Evolutionary conservation across 2,797 vertebrate genomes (phyloP).

Genomic region (Eulemur rubriventer): DNA sequence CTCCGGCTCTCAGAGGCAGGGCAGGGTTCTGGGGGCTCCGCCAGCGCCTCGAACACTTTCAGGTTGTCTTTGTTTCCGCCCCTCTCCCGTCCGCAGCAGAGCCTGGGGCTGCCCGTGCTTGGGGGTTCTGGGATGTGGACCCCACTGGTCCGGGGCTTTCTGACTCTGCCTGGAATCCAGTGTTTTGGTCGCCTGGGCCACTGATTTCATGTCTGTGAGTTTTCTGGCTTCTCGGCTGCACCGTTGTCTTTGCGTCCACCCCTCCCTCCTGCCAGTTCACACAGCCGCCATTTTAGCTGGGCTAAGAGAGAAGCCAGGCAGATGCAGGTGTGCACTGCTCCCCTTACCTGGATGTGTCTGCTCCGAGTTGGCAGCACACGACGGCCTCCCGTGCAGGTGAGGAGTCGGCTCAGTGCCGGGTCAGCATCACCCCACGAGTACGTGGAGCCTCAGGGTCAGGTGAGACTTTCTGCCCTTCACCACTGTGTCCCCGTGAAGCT

Average conservation of each 20-base stretch:
- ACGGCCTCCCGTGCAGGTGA: not conserved
- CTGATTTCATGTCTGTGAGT: not conserved
- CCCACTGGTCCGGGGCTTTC: not conserved
- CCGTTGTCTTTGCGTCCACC: not conserved
- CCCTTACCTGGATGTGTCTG: not conserved
- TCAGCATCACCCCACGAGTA: not conserved
- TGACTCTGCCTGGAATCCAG: not conserved
- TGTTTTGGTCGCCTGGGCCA: not conserved
- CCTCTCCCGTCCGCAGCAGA: not conserved
- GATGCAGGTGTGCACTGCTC: not conserved
- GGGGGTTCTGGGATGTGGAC: not conserved
- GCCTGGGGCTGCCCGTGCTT: not conserved
- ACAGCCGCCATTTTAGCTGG: not conserved
- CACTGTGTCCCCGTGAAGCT: not conserved
- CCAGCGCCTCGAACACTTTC: not conserved
- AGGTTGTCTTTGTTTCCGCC: not conserved
- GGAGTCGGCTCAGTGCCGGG: not conserved
- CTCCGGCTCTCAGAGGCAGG: not conserved
- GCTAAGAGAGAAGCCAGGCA: not conserved
- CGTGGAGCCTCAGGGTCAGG: not conserved
- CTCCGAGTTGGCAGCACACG: not conserved
- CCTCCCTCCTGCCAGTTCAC: not conserved
- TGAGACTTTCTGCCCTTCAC: not conserved
- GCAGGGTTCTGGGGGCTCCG: not conserved
- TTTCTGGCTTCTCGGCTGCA: not conserved